phyloP scores from a whole-genome alignment of 2,888 invertebrate species.

The Tubiluchus corallicola region DNA sequence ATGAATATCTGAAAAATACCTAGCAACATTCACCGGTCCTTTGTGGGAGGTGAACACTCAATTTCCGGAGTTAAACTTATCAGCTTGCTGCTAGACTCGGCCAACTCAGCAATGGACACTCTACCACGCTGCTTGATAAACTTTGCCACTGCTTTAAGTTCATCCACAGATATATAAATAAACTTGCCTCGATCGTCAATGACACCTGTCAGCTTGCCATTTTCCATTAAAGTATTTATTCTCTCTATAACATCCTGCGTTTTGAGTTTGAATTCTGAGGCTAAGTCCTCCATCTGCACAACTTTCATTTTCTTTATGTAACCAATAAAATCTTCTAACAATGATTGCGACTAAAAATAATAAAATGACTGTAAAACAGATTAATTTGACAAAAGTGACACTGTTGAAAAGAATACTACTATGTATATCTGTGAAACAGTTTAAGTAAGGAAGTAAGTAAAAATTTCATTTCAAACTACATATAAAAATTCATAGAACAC shows the following conservation, averaged over 20 bases:
- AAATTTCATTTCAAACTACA: too few species aligned
- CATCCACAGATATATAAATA: slow-evolving; percentile 80
- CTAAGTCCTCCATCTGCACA: slow-evolving; percentile 78
- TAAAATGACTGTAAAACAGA: too few species aligned
- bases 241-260: slow-evolving; percentile 43
- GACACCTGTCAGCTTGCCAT: slow-evolving; percentile 73
- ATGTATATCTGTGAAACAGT: slow-evolving; percentile 2
- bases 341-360: slow-evolving; percentile 35
- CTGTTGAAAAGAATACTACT: not conserved
- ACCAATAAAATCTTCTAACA: slow-evolving; percentile 62
- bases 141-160: slow-evolving; percentile 77
- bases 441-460: not conserved
- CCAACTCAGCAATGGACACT: slow-evolving; percentile 78
- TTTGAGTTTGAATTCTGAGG: slow-evolving; percentile 72
- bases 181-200: slow-evolving; percentile 98
- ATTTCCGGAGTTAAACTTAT: slow-evolving; percentile 49
- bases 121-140: slow-evolving; percentile 84
- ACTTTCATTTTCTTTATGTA: slow-evolving; percentile 46
- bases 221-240: slow-evolving; percentile 60
- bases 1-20: too few species aligned
- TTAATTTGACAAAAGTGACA: too few species aligned
- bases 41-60: too few species aligned
- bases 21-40: too few species aligned
- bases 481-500: too few species aligned
- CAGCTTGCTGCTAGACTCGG: slow-evolving; percentile 77